phyloP scores from a whole-genome alignment of 2,797 vertebrate species.

The Sebastes hubbsi region DNA sequence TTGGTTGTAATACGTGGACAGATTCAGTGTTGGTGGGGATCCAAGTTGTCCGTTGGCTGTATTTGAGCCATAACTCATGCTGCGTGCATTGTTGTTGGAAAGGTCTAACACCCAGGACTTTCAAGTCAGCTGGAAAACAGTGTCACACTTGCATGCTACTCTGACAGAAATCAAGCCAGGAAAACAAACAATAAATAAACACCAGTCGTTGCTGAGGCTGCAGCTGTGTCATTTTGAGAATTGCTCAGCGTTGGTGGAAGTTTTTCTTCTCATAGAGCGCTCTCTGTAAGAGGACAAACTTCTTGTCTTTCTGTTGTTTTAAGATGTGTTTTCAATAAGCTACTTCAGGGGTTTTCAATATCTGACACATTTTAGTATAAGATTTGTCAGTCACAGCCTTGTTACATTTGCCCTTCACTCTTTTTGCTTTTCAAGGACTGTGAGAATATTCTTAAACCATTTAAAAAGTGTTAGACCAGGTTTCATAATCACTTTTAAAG shows the following conservation, averaged over 20 bases:
- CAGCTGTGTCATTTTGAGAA: constrained; percentile 3
- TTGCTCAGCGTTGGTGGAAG: neutral
- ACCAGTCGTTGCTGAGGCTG: neutral
- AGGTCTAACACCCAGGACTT: neutral
- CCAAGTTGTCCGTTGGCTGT: constrained; percentile 16
- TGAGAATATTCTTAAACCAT: neutral
- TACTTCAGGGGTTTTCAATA: neutral
- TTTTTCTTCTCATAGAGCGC: neutral
- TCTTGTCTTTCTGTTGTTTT: neutral
- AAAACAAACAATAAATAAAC: constrained; percentile 11
- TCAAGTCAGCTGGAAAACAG: constrained; percentile 5
- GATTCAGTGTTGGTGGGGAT: neutral
- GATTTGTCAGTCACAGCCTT: neutral
- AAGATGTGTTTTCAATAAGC: neutral
- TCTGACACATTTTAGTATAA: neutral
- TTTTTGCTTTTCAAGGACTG: neutral
- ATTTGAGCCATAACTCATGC: neutral
- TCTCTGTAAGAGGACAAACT: neutral
- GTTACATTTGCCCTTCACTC: neutral
- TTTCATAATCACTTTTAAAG: neutral
- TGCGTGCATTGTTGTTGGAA: neutral
- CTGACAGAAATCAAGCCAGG: constrained; percentile 10
- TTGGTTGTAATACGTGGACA: neutral
- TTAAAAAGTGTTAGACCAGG: neutral
- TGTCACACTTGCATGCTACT: neutral